Evolutionary conservation across 37 sponge, comb jelly and placozoan genomes (phyloP).

Genomic region (Mnemiopsis leidyi): DNA sequence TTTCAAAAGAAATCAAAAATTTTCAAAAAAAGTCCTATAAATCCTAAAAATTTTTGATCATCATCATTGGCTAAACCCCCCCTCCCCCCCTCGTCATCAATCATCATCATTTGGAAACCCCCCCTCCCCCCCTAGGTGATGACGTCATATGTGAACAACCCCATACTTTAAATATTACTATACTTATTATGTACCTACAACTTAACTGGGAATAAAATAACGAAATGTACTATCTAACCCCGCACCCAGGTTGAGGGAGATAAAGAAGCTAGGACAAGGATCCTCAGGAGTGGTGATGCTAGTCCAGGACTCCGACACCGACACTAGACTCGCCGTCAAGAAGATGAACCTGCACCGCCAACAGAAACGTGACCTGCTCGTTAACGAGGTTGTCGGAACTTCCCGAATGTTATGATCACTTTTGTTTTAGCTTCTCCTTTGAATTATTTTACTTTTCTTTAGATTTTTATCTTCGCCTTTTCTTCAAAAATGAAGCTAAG

Average conservation of each 20-base stretch:
- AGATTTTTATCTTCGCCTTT: not conserved
- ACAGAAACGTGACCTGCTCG: conserved; percentile 87
- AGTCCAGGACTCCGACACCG: conserved; percentile 69
- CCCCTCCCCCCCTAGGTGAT: no score
- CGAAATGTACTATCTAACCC: no score
- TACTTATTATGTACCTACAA: no score
- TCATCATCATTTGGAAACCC: no score
- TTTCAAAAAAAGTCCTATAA: no score
- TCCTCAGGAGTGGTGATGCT: conserved; percentile 83
- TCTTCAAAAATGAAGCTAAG: not conserved
- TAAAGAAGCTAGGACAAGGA: conserved; percentile 73
- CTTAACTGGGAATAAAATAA: no score
- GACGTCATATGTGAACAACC: no score
- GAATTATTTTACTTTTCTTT: not conserved
- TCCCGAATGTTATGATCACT: not conserved
- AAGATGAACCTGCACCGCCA: conserved; percentile 89
- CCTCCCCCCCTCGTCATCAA: no score
- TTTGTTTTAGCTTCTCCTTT: not conserved
- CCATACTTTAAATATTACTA: no score
- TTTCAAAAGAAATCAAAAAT: no score
- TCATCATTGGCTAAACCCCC: no score
- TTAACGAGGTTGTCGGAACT: conserved; percentile 80
- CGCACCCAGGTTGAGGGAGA: conserved; percentile 55
- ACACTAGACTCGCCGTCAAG: conserved; percentile 78
- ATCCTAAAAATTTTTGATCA: no score